Percentiles rank a stretch among this genome's conserved stretches.
Evolutionary conservation across 2,113 vertebrate genomes (phyloP).

Genomic region (Lanius ludovicianus): DNA sequence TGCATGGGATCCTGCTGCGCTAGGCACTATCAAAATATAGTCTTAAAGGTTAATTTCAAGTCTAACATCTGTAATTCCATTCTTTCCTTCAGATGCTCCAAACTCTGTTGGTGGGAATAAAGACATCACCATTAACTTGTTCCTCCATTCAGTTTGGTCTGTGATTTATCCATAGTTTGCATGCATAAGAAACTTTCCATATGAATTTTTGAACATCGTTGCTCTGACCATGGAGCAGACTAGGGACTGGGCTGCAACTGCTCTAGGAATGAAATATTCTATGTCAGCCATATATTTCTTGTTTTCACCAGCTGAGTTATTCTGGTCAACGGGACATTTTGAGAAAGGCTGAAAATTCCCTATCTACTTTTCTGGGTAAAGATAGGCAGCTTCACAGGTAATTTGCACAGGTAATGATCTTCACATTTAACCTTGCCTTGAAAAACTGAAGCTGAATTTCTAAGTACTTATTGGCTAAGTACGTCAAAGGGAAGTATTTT

Average conservation of each 20-base stretch:
- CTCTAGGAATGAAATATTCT: neutral
- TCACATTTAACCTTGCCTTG: neutral
- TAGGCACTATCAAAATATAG: conserved; percentile 15
- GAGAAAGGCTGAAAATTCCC: neutral
- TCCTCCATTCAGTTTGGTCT: neutral
- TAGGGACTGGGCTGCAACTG: neutral
- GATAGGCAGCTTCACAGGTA: neutral
- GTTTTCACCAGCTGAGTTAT: neutral
- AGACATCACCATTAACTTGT: neutral
- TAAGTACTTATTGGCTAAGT: neutral
- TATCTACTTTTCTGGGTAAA: neutral
- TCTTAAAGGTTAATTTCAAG: conserved; percentile 4
- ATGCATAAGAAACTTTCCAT: neutral
- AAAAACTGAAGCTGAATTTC: neutral
- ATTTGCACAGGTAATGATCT: conserved; percentile 1
- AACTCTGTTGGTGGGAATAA: neutral
- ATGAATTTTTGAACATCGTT: neutral
- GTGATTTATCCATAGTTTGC: neutral
- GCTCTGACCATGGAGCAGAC: neutral
- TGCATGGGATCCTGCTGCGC: neutral
- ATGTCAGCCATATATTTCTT: neutral
- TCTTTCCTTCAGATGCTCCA: neutral
- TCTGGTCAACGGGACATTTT: neutral
- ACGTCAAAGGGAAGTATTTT: neutral
- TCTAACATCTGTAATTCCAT: neutral